Base-by-base conservation (phyloP, 2,113 vertebrate genomes). In the Carassius auratus region DNA sequence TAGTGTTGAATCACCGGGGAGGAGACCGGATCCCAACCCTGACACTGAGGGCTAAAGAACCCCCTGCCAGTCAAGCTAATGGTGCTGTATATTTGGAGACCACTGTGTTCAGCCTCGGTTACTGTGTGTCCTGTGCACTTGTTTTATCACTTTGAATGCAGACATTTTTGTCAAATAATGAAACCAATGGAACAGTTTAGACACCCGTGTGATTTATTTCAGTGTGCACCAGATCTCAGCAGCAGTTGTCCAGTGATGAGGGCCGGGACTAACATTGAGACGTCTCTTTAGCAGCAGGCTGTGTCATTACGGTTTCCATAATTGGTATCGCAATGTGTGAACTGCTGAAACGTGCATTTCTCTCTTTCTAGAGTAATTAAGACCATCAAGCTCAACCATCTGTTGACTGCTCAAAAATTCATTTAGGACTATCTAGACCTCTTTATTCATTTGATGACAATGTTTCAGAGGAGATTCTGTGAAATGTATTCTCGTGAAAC, bases 1-100 rank as follows among this genome's bases (percentile, higher is more conserved):
- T 82, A 82, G 80, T 69, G n/a, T 15, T 82, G 9, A 82, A 82
- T 69, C 80, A 82, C 23, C 45, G 80, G 80, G 80, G 45, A 82
- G 80, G 80, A 81, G 78, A 66, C 59, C 78, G 78, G 78, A 82
- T 82, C 45, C 48, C 6, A 69, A 69, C 62, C 64, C 80, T 69
- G 64, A 82, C 62, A 69, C 17, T 26, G 45, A 30, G 55, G 38
- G 80, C 17, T n/a, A 55, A 82, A 82, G 62, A 30, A 19, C 78
- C 30, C 7, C 78, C 59, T 81, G 78, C 23, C 78, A 66, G 38
- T 81, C 38, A 48, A 48, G 78, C 59, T 64, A 64, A 81, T 81
- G 59, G 78, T 0, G 13, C 59, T 12, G 36, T 81, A 21, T 81
- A 66, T 81, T 66, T 64, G 21, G 21, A 80, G 36, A 42, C n/a